These are phyloP conservation scores for Lasioglossum calceatum DNA, from an alignment of 2,888 invertebrate species.

Conservation along the genomic window DNA sequence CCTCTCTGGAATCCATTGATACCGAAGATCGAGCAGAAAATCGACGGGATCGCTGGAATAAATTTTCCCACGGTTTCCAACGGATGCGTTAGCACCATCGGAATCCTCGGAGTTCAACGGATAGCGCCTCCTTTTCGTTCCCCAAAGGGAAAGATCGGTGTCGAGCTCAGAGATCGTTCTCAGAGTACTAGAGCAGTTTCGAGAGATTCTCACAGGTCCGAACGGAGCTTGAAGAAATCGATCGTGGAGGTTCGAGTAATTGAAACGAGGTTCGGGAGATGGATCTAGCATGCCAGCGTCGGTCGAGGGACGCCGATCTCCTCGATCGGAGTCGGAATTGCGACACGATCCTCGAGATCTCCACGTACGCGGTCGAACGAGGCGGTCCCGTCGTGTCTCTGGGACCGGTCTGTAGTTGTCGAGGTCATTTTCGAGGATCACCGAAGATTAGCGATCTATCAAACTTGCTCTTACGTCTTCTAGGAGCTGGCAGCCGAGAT, in stretches of 20 bases:
- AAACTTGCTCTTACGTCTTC: not conserved
- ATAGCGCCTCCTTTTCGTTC: not conserved
- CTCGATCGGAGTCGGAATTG: constrained; percentile 20
- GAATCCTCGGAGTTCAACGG: not conserved
- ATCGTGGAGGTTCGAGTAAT: not conserved
- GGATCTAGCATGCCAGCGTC: not conserved
- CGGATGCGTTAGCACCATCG: not conserved
- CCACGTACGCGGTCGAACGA: not conserved
- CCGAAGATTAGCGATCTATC: not conserved
- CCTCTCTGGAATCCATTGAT: too few relatives aligned
- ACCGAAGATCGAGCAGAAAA: too few relatives aligned
- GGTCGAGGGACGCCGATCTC: constrained; percentile 8
- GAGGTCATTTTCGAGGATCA: constrained; percentile 11
- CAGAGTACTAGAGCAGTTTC: not conserved
- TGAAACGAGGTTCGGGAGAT: not conserved
- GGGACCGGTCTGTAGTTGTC: not conserved
- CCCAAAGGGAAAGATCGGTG: not conserved
- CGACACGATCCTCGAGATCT: constrained; percentile 23
- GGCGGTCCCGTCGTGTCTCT: not conserved
- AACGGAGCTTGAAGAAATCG: not conserved
- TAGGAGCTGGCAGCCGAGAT: not conserved
- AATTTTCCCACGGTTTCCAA: constrained; percentile 1
- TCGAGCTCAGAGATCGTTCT: not conserved
- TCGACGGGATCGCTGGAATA: not conserved
- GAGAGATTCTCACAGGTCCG: not conserved